Conservation (phyloP, 2,888 invertebrate species). For the Meteorus colon region DNA sequence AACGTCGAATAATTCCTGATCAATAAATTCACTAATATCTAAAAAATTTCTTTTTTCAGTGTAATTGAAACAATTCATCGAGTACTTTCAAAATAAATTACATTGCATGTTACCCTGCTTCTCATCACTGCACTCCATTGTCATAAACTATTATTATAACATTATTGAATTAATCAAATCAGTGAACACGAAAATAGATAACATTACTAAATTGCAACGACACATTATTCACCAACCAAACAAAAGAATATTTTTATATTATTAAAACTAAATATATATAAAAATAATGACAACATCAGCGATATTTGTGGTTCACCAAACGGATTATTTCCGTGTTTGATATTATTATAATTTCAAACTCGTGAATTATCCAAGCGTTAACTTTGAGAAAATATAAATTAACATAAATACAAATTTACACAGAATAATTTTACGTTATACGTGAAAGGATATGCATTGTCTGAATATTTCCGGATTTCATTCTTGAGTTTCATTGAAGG, state of each 20-base stretch:
- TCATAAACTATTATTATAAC: neutral
- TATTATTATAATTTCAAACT: neutral
- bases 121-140: too few relatives aligned
- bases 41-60: too few relatives aligned
- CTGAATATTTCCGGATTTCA: conserved; percentile 11
- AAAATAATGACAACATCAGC: neutral
- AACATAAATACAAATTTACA: neutral
- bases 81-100: too few relatives aligned
- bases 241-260: neutral
- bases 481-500: neutral
- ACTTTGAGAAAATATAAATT: neutral
- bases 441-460: conserved; percentile 8
- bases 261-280: neutral
- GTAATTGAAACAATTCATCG: too few relatives aligned
- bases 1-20: too few relatives aligned
- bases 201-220: neutral
- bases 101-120: too few relatives aligned
- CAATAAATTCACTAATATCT: too few relatives aligned
- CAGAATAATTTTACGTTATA: conserved; percentile 13
- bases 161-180: conserved; percentile 3
- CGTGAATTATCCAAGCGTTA: neutral
- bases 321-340: neutral
- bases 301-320: neutral
- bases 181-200: conserved; percentile 3
- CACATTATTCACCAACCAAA: neutral